phyloP scores from a whole-genome alignment of 2,888 invertebrate species.

The Diaperis boleti region DNA sequence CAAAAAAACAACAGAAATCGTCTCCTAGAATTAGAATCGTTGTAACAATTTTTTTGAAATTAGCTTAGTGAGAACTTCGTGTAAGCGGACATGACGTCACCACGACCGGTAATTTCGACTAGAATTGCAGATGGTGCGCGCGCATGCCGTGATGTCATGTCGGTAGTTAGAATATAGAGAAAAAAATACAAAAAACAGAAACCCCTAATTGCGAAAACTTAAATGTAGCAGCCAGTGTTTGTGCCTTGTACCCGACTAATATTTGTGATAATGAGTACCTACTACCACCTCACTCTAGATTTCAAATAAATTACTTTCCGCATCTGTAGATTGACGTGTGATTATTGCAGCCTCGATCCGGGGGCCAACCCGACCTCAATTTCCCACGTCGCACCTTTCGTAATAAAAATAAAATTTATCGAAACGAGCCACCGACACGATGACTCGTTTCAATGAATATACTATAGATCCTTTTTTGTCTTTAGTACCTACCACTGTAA shows the following conservation, averaged over 20 bases:
- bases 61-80: conserved; percentile 45
- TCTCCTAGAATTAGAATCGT: conserved; percentile 47
- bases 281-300: conserved; percentile 64
- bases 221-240: conserved; percentile 64
- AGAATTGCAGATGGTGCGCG: conserved; percentile 19
- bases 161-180: conserved; percentile 29
- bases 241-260: conserved; percentile 65
- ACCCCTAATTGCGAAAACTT: conserved; percentile 53
- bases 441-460: too few species aligned
- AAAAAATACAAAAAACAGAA: conserved; percentile 40
- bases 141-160: conserved; percentile 37
- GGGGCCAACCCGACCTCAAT: too few species aligned
- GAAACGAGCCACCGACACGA: too few species aligned
- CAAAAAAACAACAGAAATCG: conserved; percentile 43
- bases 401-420: too few species aligned
- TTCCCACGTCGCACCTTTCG: too few species aligned
- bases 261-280: conserved; percentile 66
- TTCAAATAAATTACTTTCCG: conserved; percentile 64
- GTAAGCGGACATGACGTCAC: conserved; percentile 39
- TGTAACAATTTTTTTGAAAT: conserved; percentile 46
- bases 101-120: conserved; percentile 8
- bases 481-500: too few species aligned
- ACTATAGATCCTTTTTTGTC: too few species aligned
- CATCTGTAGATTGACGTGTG: conserved; percentile 52
- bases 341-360: too few species aligned